These are phyloP conservation scores for Halcyon badia DNA, from an alignment of 2,797 vertebrate genomes.

Conservation along the genomic window DNA sequence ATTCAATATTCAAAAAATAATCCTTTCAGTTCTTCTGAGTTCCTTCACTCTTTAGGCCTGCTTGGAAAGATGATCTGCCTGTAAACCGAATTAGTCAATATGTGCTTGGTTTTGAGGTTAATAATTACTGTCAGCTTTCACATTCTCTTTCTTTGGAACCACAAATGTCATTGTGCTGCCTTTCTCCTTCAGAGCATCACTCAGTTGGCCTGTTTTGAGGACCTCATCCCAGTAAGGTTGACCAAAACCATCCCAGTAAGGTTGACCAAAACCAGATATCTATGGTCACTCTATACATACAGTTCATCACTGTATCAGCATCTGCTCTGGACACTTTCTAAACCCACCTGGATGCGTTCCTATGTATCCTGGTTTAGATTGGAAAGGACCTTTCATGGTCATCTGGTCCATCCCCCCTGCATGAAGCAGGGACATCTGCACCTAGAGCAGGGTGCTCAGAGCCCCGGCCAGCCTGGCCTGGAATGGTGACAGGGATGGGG, in stretches of 20 bases:
- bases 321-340: no score
- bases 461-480: neutral
- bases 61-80: neutral
- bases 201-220: neutral
- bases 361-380: neutral
- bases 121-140: neutral
- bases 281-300: fast-evolving
- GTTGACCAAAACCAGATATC: neutral
- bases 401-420: neutral
- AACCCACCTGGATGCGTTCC: no score
- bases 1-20: no score
- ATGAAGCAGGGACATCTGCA: neutral
- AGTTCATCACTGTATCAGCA: no score
- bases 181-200: neutral
- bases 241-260: no score
- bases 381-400: neutral
- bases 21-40: neutral
- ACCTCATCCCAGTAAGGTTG: neutral
- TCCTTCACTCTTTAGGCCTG: neutral
- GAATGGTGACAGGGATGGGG: neutral
- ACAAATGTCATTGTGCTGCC: neutral
- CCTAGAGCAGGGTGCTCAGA: neutral
- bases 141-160: neutral
- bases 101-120: neutral
- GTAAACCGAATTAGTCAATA: neutral